Evolutionary conservation across 2,888 invertebrate species (phyloP), one percentile per base, ranked within the genome.

Genomic region (Liodrosophila aerea): DNA sequence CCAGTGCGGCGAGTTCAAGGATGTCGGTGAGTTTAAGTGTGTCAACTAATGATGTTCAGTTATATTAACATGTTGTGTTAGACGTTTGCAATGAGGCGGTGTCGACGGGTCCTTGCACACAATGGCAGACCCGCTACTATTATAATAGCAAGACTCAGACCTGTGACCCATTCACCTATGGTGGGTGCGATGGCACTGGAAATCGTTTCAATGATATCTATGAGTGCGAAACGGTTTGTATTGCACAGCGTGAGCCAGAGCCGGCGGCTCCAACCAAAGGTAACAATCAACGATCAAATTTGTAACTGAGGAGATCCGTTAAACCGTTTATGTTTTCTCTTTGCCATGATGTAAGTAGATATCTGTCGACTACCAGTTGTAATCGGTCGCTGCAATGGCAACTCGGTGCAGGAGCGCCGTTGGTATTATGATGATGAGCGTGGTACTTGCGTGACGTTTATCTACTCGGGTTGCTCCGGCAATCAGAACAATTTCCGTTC

Each of bases 391-490:
- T 95, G 95, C 87, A 85, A 77, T 41, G 86, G 84, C 27, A 68
- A 66, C 9, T 61, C 80, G 12, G 87, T 73, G 67, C 85, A 85
- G 33, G 88, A 87, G 63, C 93, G 93, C 68, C 93, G 95, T 86
- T 96, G 94, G 93, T 93, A 93, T 91, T 96, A 93, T 90, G 93
- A 94, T 89, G 92, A 92, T 69, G 91, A 91, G 46, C 91, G 92
- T 73, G 93, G 92, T 73, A 93, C 93, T 85, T 98, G 97, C 90
- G 90, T 93, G 72, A 92, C 93, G 52, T 97, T 98, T 91, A 92
- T 94, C 86, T 97, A 95, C 91, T 93, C 93, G 71, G 97, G 97
- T 91, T 98, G 97, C 91, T 94, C 93, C 67, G 97, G 97, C 84
- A 96, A 95, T 91, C 92, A 92, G 86, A 97, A 97, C 92, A 94